phyloP scores from a whole-genome alignment of 2,888 invertebrate species.

The Lacanobia wlatinum region DNA sequence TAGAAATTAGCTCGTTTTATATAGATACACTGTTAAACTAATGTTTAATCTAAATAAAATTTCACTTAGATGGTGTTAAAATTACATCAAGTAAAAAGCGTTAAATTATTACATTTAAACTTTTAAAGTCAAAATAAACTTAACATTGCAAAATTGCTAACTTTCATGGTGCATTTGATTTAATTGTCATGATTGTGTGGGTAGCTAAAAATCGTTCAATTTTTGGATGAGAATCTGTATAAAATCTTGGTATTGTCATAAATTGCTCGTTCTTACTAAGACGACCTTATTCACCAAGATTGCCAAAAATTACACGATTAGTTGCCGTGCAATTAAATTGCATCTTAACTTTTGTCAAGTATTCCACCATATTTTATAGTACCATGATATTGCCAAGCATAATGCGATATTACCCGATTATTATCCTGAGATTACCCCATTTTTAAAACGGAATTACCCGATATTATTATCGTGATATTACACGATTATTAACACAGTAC shows the following conservation, averaged over 20 bases:
- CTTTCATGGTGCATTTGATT: background rate
- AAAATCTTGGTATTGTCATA: background rate
- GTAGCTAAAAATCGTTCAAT: too few species aligned
- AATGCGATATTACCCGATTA: background rate
- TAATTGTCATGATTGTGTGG: background rate
- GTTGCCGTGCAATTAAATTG: background rate
- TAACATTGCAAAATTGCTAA: background rate
- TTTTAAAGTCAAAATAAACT: background rate
- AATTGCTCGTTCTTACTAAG: background rate
- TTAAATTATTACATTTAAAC: background rate
- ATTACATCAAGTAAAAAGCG: background rate
- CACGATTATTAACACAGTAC: background rate
- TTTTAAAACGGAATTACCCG: background rate
- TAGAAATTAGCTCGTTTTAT: slow-evolving; percentile 31
- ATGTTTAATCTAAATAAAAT: slow-evolving; percentile 1
- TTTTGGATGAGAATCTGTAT: background rate
- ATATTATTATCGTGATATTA: background rate
- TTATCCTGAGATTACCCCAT: too few species aligned
- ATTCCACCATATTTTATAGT: too few species aligned
- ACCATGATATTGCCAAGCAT: background rate
- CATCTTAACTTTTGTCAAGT: slow-evolving; percentile 15
- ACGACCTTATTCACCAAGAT: background rate
- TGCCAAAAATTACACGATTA: background rate
- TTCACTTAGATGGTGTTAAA: background rate
- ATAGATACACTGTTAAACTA: slow-evolving; percentile 24